phyloP scores from a whole-genome alignment of 1,140 invertebrate genomes.

The Drosophila biarmipes region DNA sequence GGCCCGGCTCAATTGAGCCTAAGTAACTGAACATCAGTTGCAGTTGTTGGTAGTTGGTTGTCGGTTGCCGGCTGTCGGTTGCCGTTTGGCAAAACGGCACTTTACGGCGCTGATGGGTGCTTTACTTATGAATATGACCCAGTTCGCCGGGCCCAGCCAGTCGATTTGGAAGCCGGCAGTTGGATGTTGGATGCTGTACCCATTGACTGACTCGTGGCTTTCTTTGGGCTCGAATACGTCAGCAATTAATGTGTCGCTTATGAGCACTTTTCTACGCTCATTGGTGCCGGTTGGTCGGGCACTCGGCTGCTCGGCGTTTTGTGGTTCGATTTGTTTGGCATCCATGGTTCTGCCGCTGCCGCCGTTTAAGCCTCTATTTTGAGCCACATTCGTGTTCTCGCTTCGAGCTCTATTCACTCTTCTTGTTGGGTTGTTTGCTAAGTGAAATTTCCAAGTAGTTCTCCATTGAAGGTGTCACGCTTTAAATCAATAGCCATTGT shows the following conservation, averaged over 20 bases:
- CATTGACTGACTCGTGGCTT: slow-evolving; percentile 9
- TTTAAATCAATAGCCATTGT: slow-evolving; percentile 64
- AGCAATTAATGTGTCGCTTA: slow-evolving; percentile 76
- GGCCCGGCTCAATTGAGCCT: slow-evolving; percentile 46
- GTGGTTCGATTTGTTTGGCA: slow-evolving; percentile 72
- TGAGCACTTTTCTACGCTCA: slow-evolving; percentile 63
- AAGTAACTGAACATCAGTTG: slow-evolving; percentile 48
- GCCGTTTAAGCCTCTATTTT: slow-evolving; percentile 33
- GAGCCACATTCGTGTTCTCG: slow-evolving; percentile 24
- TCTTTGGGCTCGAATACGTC: slow-evolving; percentile 29
- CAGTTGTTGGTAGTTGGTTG: slow-evolving; percentile 22
- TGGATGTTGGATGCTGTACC: slow-evolving; percentile 43
- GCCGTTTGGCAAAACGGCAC: slow-evolving; percentile 53
- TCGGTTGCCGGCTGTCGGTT: slow-evolving; percentile 24
- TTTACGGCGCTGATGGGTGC: slow-evolving; percentile 42
- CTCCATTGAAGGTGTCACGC: slow-evolving; percentile 62
- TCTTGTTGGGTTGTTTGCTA: slow-evolving; percentile 44
- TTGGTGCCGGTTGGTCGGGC: slow-evolving; percentile 52
- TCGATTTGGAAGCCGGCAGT: slow-evolving; percentile 26
- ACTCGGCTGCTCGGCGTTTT: slow-evolving; percentile 14
- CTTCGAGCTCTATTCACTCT: slow-evolving; percentile 23
- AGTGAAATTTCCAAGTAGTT: slow-evolving; percentile 70
- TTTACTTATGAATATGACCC: slow-evolving; percentile 83
- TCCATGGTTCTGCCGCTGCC: slow-evolving; percentile 55
- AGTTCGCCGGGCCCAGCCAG: slow-evolving; percentile 50